Evolutionary conservation across 1,140 invertebrate species (phyloP).

Genomic region (Conopomorpha cramerella): DNA sequence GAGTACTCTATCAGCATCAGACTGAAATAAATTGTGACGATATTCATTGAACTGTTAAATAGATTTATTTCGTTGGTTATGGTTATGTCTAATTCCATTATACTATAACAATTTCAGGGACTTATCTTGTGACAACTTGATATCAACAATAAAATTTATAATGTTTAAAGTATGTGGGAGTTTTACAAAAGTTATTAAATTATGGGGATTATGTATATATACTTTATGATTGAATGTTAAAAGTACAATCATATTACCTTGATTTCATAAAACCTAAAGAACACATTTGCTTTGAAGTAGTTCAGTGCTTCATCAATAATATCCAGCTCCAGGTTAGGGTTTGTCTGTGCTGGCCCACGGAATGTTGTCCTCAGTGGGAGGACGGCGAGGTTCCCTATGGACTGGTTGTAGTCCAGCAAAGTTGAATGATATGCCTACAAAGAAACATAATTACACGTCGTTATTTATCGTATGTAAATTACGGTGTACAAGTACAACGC

Average conservation of each 20-base stretch:
- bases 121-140: too few species aligned
- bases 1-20: conserved; percentile 91
- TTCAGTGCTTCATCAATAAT: conserved; percentile 97
- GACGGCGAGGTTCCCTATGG: conserved; percentile 92
- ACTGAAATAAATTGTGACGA: conserved; percentile 69
- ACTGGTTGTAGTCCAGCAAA: conserved; percentile 73
- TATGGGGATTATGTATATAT: too few species aligned
- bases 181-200: too few species aligned
- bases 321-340: conserved; percentile 74
- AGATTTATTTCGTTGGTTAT: too few species aligned
- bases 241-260: conserved; percentile 66
- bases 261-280: conserved; percentile 98
- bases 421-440: conserved; percentile 93
- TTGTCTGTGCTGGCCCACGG: conserved; percentile 84
- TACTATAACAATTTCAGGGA: too few species aligned
- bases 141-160: too few species aligned
- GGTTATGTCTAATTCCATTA: too few species aligned
- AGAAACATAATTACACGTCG: neutral
- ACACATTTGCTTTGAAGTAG: conserved; percentile 99
- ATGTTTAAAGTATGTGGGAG: too few species aligned
- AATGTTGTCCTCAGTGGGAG: conserved; percentile 85
- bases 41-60: too few species aligned
- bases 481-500: neutral
- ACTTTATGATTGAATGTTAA: conserved; percentile 1
- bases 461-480: too few species aligned